Conservation (phyloP, 2,797 vertebrate species). For the Siniperca scherzeri region DNA sequence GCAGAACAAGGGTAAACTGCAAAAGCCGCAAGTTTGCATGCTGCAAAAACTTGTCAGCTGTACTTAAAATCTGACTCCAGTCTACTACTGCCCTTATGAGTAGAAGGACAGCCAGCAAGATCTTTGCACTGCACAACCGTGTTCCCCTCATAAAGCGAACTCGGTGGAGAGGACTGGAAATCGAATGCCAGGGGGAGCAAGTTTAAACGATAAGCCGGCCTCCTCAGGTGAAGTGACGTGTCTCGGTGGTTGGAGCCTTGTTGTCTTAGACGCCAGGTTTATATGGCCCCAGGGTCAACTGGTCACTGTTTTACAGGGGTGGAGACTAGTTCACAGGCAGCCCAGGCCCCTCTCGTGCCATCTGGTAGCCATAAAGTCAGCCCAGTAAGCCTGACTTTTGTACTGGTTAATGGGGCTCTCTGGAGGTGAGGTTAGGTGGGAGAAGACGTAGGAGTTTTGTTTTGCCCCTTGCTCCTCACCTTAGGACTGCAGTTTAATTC, state of each 20-base stretch:
- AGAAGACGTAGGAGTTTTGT: conserved; percentile 74
- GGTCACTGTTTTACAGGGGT: conserved; percentile 86
- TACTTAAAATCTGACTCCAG: not conserved
- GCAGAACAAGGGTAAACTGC: not conserved
- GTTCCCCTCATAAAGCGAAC: not conserved
- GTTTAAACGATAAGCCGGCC: not conserved
- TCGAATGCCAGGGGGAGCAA: not conserved
- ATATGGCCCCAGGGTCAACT: conserved; percentile 87
- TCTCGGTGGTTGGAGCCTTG: conserved; percentile 66
- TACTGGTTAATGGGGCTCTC: conserved; percentile 72
- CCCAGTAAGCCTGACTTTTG: conserved; percentile 83
- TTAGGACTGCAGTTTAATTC: conserved; percentile 51
- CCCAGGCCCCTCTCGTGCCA: conserved; percentile 82
- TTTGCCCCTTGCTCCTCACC: conserved; percentile 73
- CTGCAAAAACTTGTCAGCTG: not conserved
- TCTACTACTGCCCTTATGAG: not conserved
- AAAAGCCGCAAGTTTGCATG: not conserved
- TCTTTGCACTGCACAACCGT: not conserved
- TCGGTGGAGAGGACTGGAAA: conserved; percentile 5
- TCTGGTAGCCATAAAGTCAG: conserved; percentile 92
- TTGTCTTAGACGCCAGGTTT: conserved; percentile 82
- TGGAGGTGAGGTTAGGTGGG: conserved; percentile 69
- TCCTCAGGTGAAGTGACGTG: conserved; percentile 48
- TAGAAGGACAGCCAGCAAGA: not conserved
- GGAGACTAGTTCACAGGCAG: conserved; percentile 82